Evolutionary conservation across 2,888 invertebrate genomes (phyloP).

Genomic region (Amblyteles armatorius): DNA sequence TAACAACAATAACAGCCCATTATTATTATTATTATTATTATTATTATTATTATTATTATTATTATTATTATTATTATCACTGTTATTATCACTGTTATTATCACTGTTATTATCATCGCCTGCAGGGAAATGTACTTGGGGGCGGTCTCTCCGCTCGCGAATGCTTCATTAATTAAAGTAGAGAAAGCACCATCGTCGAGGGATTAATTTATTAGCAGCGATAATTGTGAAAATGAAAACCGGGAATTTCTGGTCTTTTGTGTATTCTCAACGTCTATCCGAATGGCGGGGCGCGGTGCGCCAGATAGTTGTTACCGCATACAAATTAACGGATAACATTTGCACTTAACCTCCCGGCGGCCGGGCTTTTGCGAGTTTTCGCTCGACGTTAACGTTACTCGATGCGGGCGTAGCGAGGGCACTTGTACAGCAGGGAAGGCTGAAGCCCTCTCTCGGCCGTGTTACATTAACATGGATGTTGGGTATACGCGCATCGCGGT

Average conservation of each 20-base stretch:
- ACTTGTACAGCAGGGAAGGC: neutral
- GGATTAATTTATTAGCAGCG: conserved; percentile 36
- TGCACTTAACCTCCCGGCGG: conserved; percentile 39
- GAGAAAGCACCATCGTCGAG: conserved; percentile 4
- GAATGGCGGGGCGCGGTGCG: neutral
- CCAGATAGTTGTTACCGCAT: conserved; percentile 38
- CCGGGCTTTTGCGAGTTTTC: conserved; percentile 44
- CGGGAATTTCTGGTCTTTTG: neutral
- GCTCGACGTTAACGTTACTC: conserved; percentile 44
- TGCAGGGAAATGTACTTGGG: neutral
- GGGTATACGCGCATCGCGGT: neutral
- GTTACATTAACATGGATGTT: conserved; percentile 1
- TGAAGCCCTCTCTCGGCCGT: neutral
- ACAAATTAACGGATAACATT: conserved; percentile 58
- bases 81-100: neutral
- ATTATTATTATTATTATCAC: neutral
- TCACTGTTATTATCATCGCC: neutral
- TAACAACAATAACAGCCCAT: neutral
- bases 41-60: neutral
- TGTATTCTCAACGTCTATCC: neutral
- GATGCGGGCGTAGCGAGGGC: conserved; percentile 5
- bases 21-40: neutral
- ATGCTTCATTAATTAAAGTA: conserved; percentile 21
- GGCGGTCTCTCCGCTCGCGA: neutral
- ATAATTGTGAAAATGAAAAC: conserved; percentile 37